Conservation (phyloP, 2,888 invertebrate genomes). For the Heliconius aoede region DNA sequence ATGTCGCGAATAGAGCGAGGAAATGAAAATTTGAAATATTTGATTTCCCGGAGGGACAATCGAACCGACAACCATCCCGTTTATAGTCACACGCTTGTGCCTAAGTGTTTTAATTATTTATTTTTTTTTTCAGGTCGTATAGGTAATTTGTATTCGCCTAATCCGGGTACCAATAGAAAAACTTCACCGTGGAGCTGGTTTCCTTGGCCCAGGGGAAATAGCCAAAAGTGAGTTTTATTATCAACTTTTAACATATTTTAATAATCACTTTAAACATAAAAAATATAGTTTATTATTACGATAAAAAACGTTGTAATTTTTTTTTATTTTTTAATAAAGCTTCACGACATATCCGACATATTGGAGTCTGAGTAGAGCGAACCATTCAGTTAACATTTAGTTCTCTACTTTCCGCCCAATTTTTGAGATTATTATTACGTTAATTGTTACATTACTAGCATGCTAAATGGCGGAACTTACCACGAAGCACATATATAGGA, state of each 20-base stretch:
- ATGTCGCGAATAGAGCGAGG: too few species aligned
- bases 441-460: too few species aligned
- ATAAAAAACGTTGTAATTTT: too few species aligned
- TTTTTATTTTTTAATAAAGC: neutral
- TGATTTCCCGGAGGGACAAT: too few species aligned
- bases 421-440: too few species aligned
- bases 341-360: neutral
- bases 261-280: too few species aligned
- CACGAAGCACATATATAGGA: neutral
- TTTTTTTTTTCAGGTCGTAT: conserved; percentile 80
- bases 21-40: too few species aligned
- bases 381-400: neutral
- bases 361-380: neutral
- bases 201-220: conserved; percentile 86
- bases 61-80: neutral
- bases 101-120: neutral
- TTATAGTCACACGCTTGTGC: neutral
- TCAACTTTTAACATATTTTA: too few species aligned
- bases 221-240: conserved; percentile 70
- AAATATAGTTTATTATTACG: too few species aligned
- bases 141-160: conserved; percentile 93
- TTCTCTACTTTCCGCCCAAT: neutral
- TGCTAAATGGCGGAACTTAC: neutral
- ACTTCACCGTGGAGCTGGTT: conserved; percentile 89
- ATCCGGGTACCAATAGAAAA: conserved; percentile 86